Evolutionary conservation across 1,140 invertebrate species (phyloP).

Genomic region (Drosophila carrolli): DNA sequence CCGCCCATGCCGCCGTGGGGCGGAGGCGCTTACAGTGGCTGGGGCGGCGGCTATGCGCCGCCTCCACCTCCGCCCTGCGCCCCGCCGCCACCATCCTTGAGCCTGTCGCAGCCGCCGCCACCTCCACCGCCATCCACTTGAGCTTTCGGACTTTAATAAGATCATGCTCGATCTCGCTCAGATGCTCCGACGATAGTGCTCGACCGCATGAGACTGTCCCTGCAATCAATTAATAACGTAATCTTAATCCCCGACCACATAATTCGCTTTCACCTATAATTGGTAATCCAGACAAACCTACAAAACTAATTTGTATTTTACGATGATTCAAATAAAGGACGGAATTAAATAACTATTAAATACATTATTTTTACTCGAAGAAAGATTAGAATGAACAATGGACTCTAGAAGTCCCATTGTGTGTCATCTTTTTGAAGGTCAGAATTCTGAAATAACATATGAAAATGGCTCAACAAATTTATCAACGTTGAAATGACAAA

Average conservation of each 20-base stretch:
- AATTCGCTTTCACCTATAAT: conserved; percentile 24
- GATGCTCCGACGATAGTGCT: conserved; percentile 12
- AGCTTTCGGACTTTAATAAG: conserved; percentile 14
- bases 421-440: too few species aligned
- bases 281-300: conserved; percentile 20
- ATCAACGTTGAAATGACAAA: too few species aligned
- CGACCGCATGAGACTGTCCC: conserved; percentile 38
- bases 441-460: too few species aligned
- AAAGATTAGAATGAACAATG: too few species aligned
- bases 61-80: conserved; percentile 86
- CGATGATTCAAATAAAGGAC: conserved; percentile 44
- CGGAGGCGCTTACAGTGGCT: conserved; percentile 53
- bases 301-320: conserved; percentile 55
- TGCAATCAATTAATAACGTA: conserved; percentile 46
- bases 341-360: conserved; percentile 20
- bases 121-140: conserved; percentile 85
- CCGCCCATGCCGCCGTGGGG: conserved; percentile 84
- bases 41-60: conserved; percentile 85
- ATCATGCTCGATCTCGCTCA: not conserved
- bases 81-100: conserved; percentile 86
- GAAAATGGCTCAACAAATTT: too few species aligned
- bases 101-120: conserved; percentile 79
- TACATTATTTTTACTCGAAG: too few species aligned
- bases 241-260: conserved; percentile 14
- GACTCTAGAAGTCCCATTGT: too few species aligned